These are phyloP conservation scores for Hemicrepidius hirtus DNA, from an alignment of 2,888 invertebrate species.

Conservation along the genomic window DNA sequence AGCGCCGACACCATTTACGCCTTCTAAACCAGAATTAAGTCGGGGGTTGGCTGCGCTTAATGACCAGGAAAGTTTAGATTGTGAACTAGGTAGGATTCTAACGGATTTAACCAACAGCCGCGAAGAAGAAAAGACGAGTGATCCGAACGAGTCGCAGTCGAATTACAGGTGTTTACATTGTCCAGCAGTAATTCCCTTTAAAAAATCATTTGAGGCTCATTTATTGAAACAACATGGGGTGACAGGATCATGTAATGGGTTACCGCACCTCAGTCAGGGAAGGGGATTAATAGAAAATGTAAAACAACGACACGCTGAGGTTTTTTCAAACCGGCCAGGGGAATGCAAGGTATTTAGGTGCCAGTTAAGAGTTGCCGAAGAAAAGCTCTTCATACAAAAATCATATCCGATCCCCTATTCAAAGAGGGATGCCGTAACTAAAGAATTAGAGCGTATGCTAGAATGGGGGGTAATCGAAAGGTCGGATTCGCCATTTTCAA, in stretches of 20 bases:
- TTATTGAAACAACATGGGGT: neutral
- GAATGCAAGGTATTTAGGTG: neutral
- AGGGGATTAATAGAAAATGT: neutral
- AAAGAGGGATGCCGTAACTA: constrained; percentile 15
- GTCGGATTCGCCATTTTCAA: constrained; percentile 19
- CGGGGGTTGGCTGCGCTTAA: no score
- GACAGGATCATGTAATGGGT: neutral
- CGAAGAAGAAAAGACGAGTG: neutral
- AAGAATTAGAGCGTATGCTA: constrained; percentile 14
- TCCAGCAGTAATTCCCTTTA: neutral
- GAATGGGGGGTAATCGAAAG: neutral
- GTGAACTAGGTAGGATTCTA: neutral
- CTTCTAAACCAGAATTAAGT: no score
- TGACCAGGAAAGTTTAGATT: no score
- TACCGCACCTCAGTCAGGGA: neutral
- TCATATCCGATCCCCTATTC: constrained; percentile 29
- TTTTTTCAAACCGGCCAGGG: neutral
- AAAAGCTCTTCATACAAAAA: constrained; percentile 3
- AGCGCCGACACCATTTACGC: no score
- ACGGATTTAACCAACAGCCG: neutral
- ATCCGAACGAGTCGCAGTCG: neutral
- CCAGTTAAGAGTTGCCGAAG: neutral
- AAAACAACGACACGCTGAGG: neutral
- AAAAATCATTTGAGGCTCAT: neutral
- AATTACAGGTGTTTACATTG: neutral